These are phyloP conservation scores for Momotus momota DNA, from an alignment of 2,797 vertebrate species.

Conservation along the genomic window DNA sequence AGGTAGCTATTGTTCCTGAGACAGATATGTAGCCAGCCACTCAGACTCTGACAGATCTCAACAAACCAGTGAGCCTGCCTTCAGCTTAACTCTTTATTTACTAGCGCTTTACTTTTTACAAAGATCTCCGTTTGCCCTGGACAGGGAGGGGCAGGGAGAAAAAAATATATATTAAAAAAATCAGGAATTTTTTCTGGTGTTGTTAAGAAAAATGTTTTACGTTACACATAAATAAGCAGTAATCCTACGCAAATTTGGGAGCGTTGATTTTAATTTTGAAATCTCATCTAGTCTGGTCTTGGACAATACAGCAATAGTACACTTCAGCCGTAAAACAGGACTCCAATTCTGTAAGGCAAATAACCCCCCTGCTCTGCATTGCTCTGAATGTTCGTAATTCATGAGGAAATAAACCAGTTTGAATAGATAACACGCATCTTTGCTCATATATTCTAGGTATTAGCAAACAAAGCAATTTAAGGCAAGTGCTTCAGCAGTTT, in stretches of 20 bases:
- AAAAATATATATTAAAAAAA: background rate
- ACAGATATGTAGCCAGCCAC: constrained; percentile 85
- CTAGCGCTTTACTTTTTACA: constrained; percentile 74
- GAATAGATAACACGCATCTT: background rate
- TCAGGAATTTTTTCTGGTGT: background rate
- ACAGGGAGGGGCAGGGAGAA: background rate
- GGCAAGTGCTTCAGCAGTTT: background rate
- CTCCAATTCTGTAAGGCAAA: background rate
- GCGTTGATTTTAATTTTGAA: constrained; percentile 14
- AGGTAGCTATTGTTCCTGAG: constrained; percentile 88
- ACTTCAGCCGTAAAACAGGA: background rate
- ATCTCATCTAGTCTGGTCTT: background rate
- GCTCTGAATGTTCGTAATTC: background rate
- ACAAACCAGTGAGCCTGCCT: constrained; percentile 84
- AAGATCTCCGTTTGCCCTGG: constrained; percentile 48
- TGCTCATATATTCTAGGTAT: background rate
- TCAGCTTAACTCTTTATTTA: constrained; percentile 83
- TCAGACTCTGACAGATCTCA: constrained; percentile 85
- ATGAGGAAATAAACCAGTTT: background rate
- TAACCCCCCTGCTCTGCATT: background rate
- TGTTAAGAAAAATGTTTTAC: background rate
- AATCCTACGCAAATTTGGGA: background rate
- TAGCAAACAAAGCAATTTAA: background rate
- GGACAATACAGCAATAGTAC: background rate
- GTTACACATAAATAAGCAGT: background rate